Conservation (phyloP, 2,888 invertebrate species). For the Drosophila tanythrix region DNA sequence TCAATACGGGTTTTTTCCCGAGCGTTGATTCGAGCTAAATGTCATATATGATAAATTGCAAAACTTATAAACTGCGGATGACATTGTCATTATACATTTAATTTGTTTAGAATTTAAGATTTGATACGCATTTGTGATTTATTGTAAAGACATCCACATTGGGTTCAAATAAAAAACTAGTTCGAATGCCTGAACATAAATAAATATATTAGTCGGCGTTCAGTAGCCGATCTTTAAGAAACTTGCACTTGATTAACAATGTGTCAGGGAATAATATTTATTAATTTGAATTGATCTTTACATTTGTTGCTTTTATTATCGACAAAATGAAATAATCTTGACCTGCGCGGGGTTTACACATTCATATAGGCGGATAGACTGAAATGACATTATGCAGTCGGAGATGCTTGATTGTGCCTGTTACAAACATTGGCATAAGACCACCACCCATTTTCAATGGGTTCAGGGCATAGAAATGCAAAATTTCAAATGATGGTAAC, state of each 20-base stretch:
- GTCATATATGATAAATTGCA: neutral
- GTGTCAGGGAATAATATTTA: neutral
- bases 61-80: too few species aligned
- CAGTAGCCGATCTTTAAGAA: neutral
- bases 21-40: neutral
- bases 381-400: neutral
- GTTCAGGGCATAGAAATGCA: too few species aligned
- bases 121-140: neutral
- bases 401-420: too few species aligned
- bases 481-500: neutral
- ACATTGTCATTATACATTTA: neutral
- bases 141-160: neutral
- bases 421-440: too few species aligned
- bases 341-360: too few species aligned
- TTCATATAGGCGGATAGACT: too few species aligned
- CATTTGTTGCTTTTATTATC: neutral
- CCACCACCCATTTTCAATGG: too few species aligned
- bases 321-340: too few species aligned
- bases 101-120: neutral
- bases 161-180: neutral
- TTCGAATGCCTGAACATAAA: neutral
- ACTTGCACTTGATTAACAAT: neutral
- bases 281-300: neutral
- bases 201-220: neutral
- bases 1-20: neutral